These are phyloP conservation scores for Myrmophylax atrothorax DNA, from an alignment of 2,113 vertebrate genomes.

Conservation along the genomic window DNA sequence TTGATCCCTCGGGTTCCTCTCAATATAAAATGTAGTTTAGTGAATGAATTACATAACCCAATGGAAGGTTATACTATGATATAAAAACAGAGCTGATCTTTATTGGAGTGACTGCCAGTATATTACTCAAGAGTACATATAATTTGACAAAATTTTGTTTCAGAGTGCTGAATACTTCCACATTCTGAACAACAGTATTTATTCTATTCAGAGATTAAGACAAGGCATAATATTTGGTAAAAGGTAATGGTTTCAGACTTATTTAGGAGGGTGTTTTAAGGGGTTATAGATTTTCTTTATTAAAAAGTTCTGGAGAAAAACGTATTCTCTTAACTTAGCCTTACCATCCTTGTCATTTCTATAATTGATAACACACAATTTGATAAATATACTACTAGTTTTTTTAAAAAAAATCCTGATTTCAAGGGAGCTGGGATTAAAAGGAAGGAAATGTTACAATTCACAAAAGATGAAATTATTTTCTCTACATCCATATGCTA, in stretches of 20 bases:
- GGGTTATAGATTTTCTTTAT: not conserved
- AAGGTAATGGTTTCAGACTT: not conserved
- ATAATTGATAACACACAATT: not conserved
- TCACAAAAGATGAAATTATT: not conserved
- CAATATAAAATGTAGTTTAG: not conserved
- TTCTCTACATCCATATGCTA: not conserved
- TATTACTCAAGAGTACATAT: not conserved
- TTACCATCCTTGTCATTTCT: not conserved
- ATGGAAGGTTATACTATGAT: not conserved
- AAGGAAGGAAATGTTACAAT: not conserved
- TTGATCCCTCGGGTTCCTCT: not conserved
- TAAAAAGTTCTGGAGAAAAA: not conserved
- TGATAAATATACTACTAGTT: not conserved
- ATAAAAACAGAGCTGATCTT: not conserved
- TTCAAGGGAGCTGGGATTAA: not conserved
- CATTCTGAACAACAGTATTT: not conserved
- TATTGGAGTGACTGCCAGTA: not conserved
- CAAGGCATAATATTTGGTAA: not conserved
- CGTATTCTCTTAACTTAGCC: not conserved
- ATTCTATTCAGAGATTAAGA: not conserved
- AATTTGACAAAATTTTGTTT: not conserved
- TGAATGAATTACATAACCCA: not conserved
- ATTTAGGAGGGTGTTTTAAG: not conserved
- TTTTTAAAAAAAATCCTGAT: not conserved
- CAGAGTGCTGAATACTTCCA: not conserved